Evolutionary conservation across 1,140 invertebrate species (phyloP), one percentile per base, ranked within the genome.

Genomic region (Radopholus similis): DNA sequence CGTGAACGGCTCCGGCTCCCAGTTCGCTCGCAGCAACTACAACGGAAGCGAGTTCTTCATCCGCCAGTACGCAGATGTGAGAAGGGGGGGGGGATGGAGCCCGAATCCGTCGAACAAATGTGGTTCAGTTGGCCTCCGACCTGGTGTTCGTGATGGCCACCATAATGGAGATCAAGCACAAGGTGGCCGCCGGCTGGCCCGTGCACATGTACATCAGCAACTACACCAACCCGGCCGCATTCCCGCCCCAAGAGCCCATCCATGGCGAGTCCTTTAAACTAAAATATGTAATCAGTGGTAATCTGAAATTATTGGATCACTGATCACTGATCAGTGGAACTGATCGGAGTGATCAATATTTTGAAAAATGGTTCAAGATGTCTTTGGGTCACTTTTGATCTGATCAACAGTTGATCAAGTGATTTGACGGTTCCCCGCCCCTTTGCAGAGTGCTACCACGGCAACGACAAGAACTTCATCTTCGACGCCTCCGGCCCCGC

Each of bases 21-120:
- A 55, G 30, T 18, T 23, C 21, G 18, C 35, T 13, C 51, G 30
- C 13, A 11, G 23, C 2, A 21, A 26, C 4, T 21, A 51, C 30
- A 26, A 21, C 47, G 32, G 66, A 42, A 70, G 23, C 56, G 44
- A 32, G 2, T 75, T 71, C 38, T 71, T 51, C 23, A 40, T 71
- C n/a, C 26, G 51, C n/a, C 28, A 44, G 13, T 71, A 71, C 69
- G 73, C 69, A 15, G 57, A 70, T 37, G 71, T n/a, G n/a, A n/a
- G n/a, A n/a, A n/a, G n/a, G n/a, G n/a, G n/a, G n/a, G n/a, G n/a
- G n/a, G n/a, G n/a, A n/a, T n/a, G n/a, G n/a, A n/a, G n/a, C n/a
- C 66, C 66, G 23, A 28, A 8, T 28, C 21, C 9, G 32, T n/a
- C n/a, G n/a, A n/a, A n/a, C n/a, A n/a, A n/a, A n/a, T n/a, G n/a